Percentiles rank a stretch among this genome's conserved stretches.
These are phyloP conservation scores for Aulostomus chinensis DNA, from an alignment of 2,797 vertebrate genomes.

Conservation along the genomic window DNA sequence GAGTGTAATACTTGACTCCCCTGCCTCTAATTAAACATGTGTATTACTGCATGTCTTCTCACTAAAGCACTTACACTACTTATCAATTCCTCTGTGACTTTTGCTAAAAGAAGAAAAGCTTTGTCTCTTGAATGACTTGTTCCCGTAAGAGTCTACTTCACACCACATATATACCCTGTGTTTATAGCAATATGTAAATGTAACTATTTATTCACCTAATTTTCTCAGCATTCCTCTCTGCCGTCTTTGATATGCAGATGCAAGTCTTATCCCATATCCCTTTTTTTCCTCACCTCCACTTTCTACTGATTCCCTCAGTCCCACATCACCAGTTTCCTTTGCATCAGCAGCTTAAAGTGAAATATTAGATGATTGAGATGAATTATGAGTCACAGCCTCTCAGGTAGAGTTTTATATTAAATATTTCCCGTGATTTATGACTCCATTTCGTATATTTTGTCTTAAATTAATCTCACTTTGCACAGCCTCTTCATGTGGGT, in stretches of 20 bases:
- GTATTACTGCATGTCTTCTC: conserved; percentile 60
- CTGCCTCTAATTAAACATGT: conserved; percentile 65
- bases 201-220: conserved; percentile 33
- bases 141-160: conserved; percentile 39
- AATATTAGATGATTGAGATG: conserved; percentile 45
- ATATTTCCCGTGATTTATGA: conserved; percentile 28
- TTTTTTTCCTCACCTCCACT: conserved; percentile 22
- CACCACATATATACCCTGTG: conserved; percentile 2
- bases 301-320: conserved; percentile 7
- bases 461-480: conserved; percentile 38
- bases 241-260: conserved; percentile 69
- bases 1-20: conserved; percentile 49
- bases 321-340: conserved; percentile 3
- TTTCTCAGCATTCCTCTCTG: conserved; percentile 13
- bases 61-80: conserved; percentile 39
- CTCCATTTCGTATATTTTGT: conserved; percentile 20
- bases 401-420: conserved; percentile 34
- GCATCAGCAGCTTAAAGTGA: conserved; percentile 33
- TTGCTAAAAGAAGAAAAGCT: conserved; percentile 49
- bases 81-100: conserved; percentile 55
- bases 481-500: conserved; percentile 1
- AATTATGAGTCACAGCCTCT: conserved; percentile 33
- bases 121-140: conserved; percentile 38
- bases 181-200: conserved; percentile 39
- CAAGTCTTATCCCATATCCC: conserved; percentile 13